A percentile compares a stretch with the other conserved stretches of the same genome.
These are phyloP conservation scores for Paraescarpia echinospica DNA, from an alignment of 1,140 invertebrate species.

Conservation along the genomic window DNA sequence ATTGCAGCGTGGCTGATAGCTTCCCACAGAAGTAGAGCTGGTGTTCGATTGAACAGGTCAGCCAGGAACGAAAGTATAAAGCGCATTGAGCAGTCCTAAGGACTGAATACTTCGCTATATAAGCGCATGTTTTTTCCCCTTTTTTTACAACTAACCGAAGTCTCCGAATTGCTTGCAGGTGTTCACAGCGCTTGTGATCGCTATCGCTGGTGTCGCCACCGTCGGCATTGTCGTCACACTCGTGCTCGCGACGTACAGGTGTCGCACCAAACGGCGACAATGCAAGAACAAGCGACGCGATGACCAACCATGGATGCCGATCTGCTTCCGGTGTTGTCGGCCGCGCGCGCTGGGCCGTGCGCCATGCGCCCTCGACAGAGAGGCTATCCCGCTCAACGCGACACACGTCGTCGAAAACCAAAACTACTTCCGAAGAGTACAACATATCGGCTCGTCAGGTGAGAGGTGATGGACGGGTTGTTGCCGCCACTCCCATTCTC, in stretches of 20 bases:
- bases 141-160: background rate
- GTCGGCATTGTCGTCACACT: background rate
- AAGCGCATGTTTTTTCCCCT: too few relatives aligned
- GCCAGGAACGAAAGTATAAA: background rate
- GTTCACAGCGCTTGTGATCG: background rate
- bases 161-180: background rate
- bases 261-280: background rate
- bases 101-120: too few relatives aligned
- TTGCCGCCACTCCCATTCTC: too few relatives aligned
- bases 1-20: too few relatives aligned
- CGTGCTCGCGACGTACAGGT: background rate
- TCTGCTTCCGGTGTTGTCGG: background rate
- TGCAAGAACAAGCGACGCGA: background rate
- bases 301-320: background rate
- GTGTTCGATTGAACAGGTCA: too few relatives aligned
- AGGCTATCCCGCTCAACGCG: constrained; percentile 49
- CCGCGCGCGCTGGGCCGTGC: background rate
- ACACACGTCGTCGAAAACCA: constrained; percentile 54
- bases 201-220: background rate
- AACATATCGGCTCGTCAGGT: constrained; percentile 18
- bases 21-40: too few relatives aligned
- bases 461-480: background rate
- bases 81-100: too few relatives aligned
- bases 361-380: constrained; percentile 29
- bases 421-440: constrained; percentile 43